phyloP scores from a whole-genome alignment of 2,797 vertebrate genomes.

The Rhabdomys pumilio region DNA sequence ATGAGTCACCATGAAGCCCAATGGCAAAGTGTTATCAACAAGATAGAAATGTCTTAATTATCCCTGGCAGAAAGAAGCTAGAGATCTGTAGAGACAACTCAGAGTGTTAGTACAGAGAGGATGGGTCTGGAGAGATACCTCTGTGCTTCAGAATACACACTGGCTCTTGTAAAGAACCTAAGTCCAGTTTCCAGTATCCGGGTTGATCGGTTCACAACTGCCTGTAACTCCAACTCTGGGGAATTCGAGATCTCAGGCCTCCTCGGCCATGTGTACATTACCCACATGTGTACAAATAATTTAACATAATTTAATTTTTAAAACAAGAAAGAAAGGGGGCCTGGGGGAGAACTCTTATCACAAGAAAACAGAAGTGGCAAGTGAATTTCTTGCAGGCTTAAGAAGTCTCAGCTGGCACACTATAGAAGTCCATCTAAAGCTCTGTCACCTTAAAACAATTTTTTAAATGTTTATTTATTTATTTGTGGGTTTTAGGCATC shows the following conservation, averaged over 20 bases:
- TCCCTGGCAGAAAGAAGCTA: slow-evolving; percentile 87
- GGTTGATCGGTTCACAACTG: not conserved
- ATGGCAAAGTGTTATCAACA: slow-evolving; percentile 77
- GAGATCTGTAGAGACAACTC: slow-evolving; percentile 89
- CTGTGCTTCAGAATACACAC: not conserved
- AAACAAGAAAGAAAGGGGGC: slow-evolving; percentile 26
- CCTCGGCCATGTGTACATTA: not conserved
- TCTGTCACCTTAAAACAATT: not conserved
- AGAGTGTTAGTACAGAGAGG: slow-evolving; percentile 88
- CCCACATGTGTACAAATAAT: too few species aligned
- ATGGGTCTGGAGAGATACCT: not conserved
- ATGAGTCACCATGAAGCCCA: slow-evolving; percentile 87
- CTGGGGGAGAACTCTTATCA: slow-evolving; percentile 91
- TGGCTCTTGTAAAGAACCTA: slow-evolving; percentile 58
- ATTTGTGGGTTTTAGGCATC: not conserved
- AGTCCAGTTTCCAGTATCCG: not conserved
- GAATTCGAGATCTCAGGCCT: too few species aligned
- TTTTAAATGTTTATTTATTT: not conserved
- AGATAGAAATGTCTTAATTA: slow-evolving; percentile 82
- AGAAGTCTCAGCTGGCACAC: slow-evolving; percentile 87
- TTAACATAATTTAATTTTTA: not conserved
- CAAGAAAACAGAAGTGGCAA: slow-evolving; percentile 91
- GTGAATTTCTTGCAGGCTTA: slow-evolving; percentile 74
- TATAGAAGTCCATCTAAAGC: slow-evolving; percentile 88
- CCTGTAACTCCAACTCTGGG: not conserved